These are phyloP conservation scores for Artemia sinica DNA, from an alignment of 2,888 invertebrate genomes.

Conservation along the genomic window DNA sequence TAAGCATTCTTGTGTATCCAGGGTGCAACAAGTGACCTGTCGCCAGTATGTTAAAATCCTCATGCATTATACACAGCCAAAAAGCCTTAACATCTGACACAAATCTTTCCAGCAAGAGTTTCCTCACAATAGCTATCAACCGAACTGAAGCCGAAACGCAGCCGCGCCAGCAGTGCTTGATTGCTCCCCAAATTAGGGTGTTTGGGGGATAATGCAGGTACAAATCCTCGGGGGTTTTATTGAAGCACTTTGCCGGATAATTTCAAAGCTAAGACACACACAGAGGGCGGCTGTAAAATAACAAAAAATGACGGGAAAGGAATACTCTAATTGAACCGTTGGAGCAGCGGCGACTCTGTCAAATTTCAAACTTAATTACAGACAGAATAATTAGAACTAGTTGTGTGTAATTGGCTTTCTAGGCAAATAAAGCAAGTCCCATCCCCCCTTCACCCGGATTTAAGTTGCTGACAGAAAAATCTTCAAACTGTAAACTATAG, in stretches of 20 bases:
- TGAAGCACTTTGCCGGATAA: background rate
- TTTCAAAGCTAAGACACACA: too few relatives aligned
- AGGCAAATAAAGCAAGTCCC: too few relatives aligned
- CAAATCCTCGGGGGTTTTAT: constrained; percentile 2
- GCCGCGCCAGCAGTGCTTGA: background rate
- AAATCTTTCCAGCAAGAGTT: background rate
- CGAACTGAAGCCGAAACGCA: background rate
- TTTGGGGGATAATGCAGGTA: constrained; percentile 8
- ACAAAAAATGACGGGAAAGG: too few relatives aligned
- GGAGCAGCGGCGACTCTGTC: too few relatives aligned
- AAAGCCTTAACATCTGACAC: background rate
- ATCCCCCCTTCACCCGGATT: too few relatives aligned
- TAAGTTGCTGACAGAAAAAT: too few relatives aligned
- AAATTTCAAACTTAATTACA: too few relatives aligned
- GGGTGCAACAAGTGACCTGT: background rate
- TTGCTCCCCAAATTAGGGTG: constrained; percentile 8
- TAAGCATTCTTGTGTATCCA: constrained; percentile 5
- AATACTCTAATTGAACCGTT: too few relatives aligned
- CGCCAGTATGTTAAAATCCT: constrained; percentile 9
- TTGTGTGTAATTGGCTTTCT: too few relatives aligned
- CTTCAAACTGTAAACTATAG: too few relatives aligned
- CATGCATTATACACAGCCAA: constrained; percentile 1
- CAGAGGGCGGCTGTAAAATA: too few relatives aligned
- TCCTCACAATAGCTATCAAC: background rate
- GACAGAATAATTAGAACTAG: too few relatives aligned